A percentile compares a stretch with the other conserved stretches of the same genome.
phyloP scores from a whole-genome alignment of 2,797 vertebrate genomes.

The Halcyon chelicuti region DNA sequence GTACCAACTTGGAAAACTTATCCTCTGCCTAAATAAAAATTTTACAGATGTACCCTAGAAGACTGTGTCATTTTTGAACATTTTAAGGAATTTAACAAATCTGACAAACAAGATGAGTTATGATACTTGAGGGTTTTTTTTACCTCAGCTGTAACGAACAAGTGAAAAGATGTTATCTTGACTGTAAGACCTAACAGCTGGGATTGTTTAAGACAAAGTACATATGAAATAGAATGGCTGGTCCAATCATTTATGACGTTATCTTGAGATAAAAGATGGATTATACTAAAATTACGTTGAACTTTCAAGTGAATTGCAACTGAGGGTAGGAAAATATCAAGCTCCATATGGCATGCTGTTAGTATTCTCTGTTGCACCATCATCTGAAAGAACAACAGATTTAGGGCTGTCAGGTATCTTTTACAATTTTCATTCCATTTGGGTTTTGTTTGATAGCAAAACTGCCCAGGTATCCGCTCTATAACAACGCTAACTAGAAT shows the following conservation, averaged over 20 bases:
- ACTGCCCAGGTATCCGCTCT: not conserved
- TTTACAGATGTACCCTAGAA: not conserved
- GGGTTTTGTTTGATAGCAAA: slow-evolving; percentile 11
- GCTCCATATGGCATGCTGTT: slow-evolving; percentile 8
- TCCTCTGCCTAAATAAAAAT: not conserved
- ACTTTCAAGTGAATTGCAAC: slow-evolving; percentile 50
- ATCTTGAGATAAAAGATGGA: slow-evolving; percentile 33
- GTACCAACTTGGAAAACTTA: not conserved
- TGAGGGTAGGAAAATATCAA: not conserved
- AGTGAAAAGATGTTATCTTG: not conserved
- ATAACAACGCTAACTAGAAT: not conserved
- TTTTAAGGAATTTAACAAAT: slow-evolving; percentile 9
- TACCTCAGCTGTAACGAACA: not conserved
- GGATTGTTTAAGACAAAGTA: slow-evolving; percentile 2
- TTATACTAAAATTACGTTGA: slow-evolving; percentile 42
- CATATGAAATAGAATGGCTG: not conserved
- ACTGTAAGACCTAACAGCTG: not conserved
- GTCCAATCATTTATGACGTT: slow-evolving; percentile 27
- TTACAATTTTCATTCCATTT: slow-evolving; percentile 48
- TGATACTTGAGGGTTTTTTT: not conserved
- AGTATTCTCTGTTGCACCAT: not conserved
- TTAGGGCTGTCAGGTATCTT: not conserved
- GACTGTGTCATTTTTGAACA: not conserved
- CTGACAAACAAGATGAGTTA: not conserved
- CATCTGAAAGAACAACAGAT: slow-evolving; percentile 3